Percentiles rank a stretch among this genome's conserved stretches.
Conservation (phyloP, 2,888 invertebrate genomes). For the Leptopilina drosophilae region DNA sequence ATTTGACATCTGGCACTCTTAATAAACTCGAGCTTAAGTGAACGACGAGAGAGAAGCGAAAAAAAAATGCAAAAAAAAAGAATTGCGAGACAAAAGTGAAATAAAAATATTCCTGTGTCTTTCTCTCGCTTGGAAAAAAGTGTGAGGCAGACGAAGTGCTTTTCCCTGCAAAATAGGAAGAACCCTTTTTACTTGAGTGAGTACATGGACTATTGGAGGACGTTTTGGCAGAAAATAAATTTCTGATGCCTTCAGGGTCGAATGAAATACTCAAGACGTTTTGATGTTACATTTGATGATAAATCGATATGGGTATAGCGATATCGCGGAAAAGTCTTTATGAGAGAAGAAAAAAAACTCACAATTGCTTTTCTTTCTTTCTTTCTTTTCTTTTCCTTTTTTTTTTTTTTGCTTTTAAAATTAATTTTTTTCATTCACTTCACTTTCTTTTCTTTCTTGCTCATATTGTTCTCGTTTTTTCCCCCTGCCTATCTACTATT, state of each 20-base stretch:
- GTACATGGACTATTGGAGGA: constrained; percentile 34
- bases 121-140: constrained; percentile 3
- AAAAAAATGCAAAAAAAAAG: not conserved
- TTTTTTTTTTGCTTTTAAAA: too few species aligned
- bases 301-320: constrained; percentile 16
- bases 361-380: not conserved
- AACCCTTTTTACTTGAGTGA: constrained; percentile 37
- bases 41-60: too few species aligned
- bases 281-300: constrained; percentile 21
- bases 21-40: constrained; percentile 26
- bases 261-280: constrained; percentile 38
- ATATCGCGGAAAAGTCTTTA: not conserved
- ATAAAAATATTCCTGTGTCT: constrained; percentile 26
- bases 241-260: constrained; percentile 31
- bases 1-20: constrained; percentile 40
- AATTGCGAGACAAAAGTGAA: constrained; percentile 27
- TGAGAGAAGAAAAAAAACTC: not conserved
- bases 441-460: too few species aligned
- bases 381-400: too few species aligned
- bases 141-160: constrained; percentile 38
- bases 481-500: too few species aligned
- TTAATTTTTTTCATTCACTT: too few species aligned
- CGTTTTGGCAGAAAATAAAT: constrained; percentile 37
- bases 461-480: too few species aligned
- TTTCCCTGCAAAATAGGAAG: constrained; percentile 33